Percentiles rank a stretch among this genome's conserved stretches.
Evolutionary conservation across 2,113 vertebrate species (phyloP).

Genomic region (Chrysemys picta): DNA sequence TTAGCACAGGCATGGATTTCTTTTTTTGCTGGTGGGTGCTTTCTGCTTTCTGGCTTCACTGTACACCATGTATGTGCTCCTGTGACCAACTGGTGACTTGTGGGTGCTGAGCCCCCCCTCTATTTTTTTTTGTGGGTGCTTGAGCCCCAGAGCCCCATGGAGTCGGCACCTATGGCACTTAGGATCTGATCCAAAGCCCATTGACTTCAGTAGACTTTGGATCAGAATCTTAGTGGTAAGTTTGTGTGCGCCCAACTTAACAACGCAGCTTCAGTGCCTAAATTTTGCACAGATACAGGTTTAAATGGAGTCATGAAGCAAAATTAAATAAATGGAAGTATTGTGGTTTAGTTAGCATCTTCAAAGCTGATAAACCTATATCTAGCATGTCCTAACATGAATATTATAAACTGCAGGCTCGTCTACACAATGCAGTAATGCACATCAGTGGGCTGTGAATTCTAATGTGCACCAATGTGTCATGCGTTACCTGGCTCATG

Average conservation of each 20-base stretch:
- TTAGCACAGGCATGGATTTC: rapidly evolving
- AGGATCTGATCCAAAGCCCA: too few species aligned
- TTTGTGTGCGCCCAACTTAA: background rate
- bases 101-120: too few species aligned
- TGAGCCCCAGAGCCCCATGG: too few species aligned
- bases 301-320: background rate
- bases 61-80: too few species aligned
- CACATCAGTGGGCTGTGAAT: too few species aligned
- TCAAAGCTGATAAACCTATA: background rate
- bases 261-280: background rate
- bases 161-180: too few species aligned
- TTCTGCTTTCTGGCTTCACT: background rate
- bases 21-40: background rate
- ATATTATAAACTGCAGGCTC: too few species aligned
- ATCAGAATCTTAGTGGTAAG: background rate
- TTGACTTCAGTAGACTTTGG: background rate
- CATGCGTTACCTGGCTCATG: too few species aligned
- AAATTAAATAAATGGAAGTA: background rate
- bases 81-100: too few species aligned
- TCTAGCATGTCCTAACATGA: background rate
- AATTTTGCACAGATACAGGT: background rate
- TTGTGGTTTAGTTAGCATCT: background rate
- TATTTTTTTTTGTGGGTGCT: too few species aligned
- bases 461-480: too few species aligned
- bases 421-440: too few species aligned